Evolutionary conservation across 2,797 vertebrate genomes (phyloP), one percentile per base, ranked within the genome.

Genomic region (Rhincodon typus): DNA sequence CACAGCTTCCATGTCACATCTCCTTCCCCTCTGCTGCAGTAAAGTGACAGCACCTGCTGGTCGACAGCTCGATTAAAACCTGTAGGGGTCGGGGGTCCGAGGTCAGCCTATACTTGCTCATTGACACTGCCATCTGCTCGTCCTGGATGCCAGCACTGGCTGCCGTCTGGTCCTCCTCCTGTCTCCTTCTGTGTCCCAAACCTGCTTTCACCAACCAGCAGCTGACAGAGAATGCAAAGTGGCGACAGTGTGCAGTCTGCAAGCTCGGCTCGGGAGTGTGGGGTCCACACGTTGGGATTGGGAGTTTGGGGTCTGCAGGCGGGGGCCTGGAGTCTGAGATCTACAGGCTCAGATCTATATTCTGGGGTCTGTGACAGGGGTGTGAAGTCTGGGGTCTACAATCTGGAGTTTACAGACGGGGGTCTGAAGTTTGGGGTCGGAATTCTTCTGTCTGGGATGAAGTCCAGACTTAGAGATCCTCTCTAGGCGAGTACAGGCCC

Each of bases 101-200:
- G 66, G 90, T 23, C 42, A 84, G 82, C 82, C 25, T 42, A 17
- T 84, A 8, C 90, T 13, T 66, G 66, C 62, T 30, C 25, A 3
- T 69, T 21, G 8, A 93, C 42, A n/a, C n/a, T 93, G 90, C 90
- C 90, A 93, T 93, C 90, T 93, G 90, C 23, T 93, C n/a, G n/a
- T 13, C 19, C 6, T 4, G 8, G 62, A 2, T 69, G 90, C 90
- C 90, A 69, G 66, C 19, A 42, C n/a, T 25, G 69, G 1, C 62
- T 69, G 90, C 66, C 62, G 50, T 12, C 50, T 57, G 86, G 46
- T 25, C 4, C 23, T 50, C 23, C 21, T 67, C 3, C 90, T 69
- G 90, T 34, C 53, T 30, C 25, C 1, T 25, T 46, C 50, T 53
- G 53, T 21, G 19, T n/a, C 30, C 50, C 0, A 34, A 67, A 30